Base-by-base conservation (phyloP, 2,113 vertebrate genomes). In the Amazona vittata region DNA sequence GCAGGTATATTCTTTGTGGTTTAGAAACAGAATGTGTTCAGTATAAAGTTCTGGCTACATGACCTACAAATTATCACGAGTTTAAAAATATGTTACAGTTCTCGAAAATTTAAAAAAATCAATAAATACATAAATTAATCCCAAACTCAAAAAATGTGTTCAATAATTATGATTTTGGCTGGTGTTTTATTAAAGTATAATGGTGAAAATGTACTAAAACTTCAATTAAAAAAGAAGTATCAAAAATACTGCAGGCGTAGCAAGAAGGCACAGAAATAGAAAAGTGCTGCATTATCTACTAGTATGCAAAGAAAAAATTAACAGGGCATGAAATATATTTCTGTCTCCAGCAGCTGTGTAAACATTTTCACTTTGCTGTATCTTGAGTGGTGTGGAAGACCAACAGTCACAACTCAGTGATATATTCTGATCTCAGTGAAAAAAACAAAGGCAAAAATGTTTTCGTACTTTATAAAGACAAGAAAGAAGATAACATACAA, bases 71-170 rank as follows among this genome's bases (percentile, higher is more conserved):
- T 82, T 63, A 3, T 76, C 50, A 95, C n/a, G 68, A 70, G 33
- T 93, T 91, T 84, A 67, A 95, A 89, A 95, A 90, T 55, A 26
- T 74, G 83, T 68, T 95, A 91, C 28, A 96, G 49, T 46, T 63
- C 86, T 77, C 79, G 29, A 80, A 85, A 89, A 55, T 19, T 12
- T 73, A 60, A 60, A 77, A 13, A 22, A 12, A 21, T 4, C 49
- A 8, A 26, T 7, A 29, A 35, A 37, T 18, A 44, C 35, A 33
- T 22, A 46, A 83, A 31, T 12, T 4, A 83, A 88, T 31, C 13
- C 57, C 14, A 21, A 22, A 19, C 7, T 29, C 26, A 12, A 46
- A 33, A 55, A 35, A 80, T 6, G 35, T 81, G 28, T 59, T 70
- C 28, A 78, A 85, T 57, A 95, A 19, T 50, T 53, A 88, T 5